These are phyloP conservation scores for Trilocha varians DNA, from an alignment of 2,888 invertebrate species.

Conservation along the genomic window DNA sequence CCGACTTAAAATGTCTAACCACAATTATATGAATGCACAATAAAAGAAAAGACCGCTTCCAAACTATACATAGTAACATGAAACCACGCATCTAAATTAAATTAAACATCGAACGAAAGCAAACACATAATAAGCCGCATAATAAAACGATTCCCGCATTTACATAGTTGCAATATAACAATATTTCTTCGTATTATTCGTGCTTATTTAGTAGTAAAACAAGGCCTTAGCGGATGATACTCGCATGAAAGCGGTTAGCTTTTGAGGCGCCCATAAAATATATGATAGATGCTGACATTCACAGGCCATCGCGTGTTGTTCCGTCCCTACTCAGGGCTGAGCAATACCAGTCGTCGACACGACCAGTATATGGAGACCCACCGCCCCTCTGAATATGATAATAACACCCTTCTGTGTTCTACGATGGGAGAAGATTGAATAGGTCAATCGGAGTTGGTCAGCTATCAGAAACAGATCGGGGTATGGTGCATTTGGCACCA, in stretches of 20 bases:
- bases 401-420: constrained; percentile 21
- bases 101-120: not conserved
- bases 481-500: constrained; percentile 65
- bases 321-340: constrained; percentile 62
- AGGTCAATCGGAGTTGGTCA: constrained; percentile 40
- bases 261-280: constrained; percentile 62
- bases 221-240: constrained; percentile 33
- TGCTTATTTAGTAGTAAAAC: constrained; percentile 19
- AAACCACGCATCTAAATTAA: not conserved
- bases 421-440: constrained; percentile 20
- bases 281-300: constrained; percentile 63
- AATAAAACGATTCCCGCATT: not conserved
- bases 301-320: constrained; percentile 62
- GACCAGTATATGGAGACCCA: constrained; percentile 37
- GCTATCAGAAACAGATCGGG: constrained; percentile 46
- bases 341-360: constrained; percentile 28
- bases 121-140: constrained; percentile 2
- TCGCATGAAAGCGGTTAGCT: constrained; percentile 58
- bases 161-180: not conserved
- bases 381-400: constrained; percentile 26
- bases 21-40: no score
- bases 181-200: not conserved
- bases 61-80: no score
- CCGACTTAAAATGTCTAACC: no score
- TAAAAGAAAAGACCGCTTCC: no score